Base-by-base conservation (phyloP, 2,797 vertebrate species). In the Allobates femoralis region DNA sequence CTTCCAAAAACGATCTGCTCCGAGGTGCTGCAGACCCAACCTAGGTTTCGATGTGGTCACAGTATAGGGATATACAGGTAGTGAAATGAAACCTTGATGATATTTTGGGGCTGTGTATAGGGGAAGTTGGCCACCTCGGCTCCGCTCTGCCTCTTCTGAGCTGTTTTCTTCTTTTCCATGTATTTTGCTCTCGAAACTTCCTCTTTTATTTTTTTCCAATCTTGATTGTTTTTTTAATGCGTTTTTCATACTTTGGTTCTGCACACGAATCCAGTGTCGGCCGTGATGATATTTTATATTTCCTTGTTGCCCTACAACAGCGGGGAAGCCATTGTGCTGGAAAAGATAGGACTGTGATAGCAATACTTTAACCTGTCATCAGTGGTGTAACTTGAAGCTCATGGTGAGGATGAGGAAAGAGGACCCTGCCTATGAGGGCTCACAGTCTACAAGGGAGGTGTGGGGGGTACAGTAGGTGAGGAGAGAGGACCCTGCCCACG, bases 11-110 rank as follows among this genome's bases (percentile, higher is more conserved):
- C 37, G 4, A 19, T 28, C n/a, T 51, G 15, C 41, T 19, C 14
- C n/a, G 79, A 51, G 81, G 86, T 62, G 66, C 28, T 34, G 11
- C 55, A 51, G 34, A 58, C 11, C 4, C 64, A 73, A 21, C 28
- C n/a, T 8, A 21, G 55, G 74, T 87, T 87, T 84, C 81, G 55
- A 83, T 87, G 86, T 87, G 88, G 88, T 88, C 76, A 76, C 75
- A 26, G 76, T 84, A 62, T 77, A 86, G 79, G 86, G 84, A 88
- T 84, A 78, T 81, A 75, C 86, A 88, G 83, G 86, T 88, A 85
- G 28, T 81, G 86, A 85, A 81, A 75, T 84, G 79, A 88, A 87
- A 74, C 56, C 14, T 2, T 12, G 41, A 30, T 28, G 82, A 81
- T 88, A 85, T 88, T 88, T 88, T 75, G 8, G 78, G 77, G 37